Evolutionary conservation across 2,113 vertebrate genomes (phyloP).

Genomic region (Mandrillus leucophaeus): DNA sequence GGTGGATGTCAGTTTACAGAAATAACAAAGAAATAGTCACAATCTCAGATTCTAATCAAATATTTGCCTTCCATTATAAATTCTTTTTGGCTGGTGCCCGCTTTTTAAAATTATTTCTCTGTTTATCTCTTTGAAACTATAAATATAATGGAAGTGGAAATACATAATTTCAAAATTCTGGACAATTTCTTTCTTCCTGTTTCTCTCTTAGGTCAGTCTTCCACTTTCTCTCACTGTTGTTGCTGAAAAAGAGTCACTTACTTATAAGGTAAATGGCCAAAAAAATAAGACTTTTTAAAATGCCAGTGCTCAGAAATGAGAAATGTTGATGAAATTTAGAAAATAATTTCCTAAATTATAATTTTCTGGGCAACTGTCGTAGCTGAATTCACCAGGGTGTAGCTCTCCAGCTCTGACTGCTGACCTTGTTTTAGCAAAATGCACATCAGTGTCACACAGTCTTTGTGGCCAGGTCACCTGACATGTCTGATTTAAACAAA

Average conservation of each 20-base stretch:
- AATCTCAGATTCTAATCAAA: conserved; percentile 44
- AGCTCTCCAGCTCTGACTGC: conserved; percentile 25
- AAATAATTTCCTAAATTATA: conserved; percentile 55
- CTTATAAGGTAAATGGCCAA: neutral
- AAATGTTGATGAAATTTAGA: conserved; percentile 52
- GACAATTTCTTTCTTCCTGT: conserved; percentile 38
- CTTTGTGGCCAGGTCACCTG: conserved; percentile 56
- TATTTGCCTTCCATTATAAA: conserved; percentile 23
- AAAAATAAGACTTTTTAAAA: neutral
- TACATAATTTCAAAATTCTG: conserved; percentile 28
- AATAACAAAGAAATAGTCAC: conserved; percentile 18
- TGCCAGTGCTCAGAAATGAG: conserved; percentile 12
- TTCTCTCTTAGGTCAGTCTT: conserved; percentile 35
- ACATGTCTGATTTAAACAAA: conserved; percentile 53
- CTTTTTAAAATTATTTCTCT: conserved; percentile 17
- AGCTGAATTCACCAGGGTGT: neutral
- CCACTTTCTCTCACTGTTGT: neutral
- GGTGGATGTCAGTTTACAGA: conserved; percentile 31
- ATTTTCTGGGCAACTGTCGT: conserved; percentile 36
- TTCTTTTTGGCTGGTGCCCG: neutral
- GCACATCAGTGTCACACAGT: conserved; percentile 29
- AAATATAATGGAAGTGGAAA: conserved; percentile 43
- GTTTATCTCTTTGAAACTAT: conserved; percentile 18
- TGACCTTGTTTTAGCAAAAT: conserved; percentile 50
- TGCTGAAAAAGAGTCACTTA: conserved; percentile 25